Evolutionary conservation across 92 coral and sea anemone genomes (phyloP), one percentile per base, ranked within the genome.

Genomic region (Scolanthus callimorphus): DNA sequence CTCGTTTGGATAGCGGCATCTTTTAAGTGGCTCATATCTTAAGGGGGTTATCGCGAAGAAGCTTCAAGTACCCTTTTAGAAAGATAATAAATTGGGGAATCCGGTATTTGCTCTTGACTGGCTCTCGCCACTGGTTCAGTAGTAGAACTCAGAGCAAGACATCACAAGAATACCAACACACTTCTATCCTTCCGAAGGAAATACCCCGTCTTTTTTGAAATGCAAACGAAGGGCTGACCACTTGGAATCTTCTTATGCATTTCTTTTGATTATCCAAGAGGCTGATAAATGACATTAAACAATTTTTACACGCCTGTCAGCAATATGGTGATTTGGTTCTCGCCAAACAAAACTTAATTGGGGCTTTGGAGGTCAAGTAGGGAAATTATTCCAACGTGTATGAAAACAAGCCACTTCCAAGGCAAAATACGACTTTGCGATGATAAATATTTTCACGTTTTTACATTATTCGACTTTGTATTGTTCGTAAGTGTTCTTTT

Each of bases 291-390:
- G 43, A 34, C 43, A 34, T 34, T 34, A 34, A 34, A 34, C 43
- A 34, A 34, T 6, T 15, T 34, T 34, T 34, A 34, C 43, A 34
- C 15, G 43, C 43, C 15, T 34, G 17, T 20, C 52, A 46, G 52
- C 52, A 46, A 19, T 20, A 19, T 19, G 12, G 4, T 46, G 52
- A 10, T 4, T 46, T 34, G 22, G 4, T 46, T 46, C 52, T 19
- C 52, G 52, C 52, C 17, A 20, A 46, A 20, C 54, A 49, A 29
- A 37, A 0, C 4, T 20, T 65, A 52, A 65, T 65, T 39, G 61
- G 71, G 61, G 29, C 38, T 52, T n/a, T 31, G 15, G 17, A 51
- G 71, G 71, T 65, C 61, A 52, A 65, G 61, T 50, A 24, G 2
- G 49, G 38, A 47, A 63, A 63, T 63, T 47, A 31, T 29, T 63